A percentile compares a stretch with the other conserved stretches of the same genome.
Evolutionary conservation across 2,888 invertebrate genomes (phyloP).

Genomic region (Brachyopa scutellaris): DNA sequence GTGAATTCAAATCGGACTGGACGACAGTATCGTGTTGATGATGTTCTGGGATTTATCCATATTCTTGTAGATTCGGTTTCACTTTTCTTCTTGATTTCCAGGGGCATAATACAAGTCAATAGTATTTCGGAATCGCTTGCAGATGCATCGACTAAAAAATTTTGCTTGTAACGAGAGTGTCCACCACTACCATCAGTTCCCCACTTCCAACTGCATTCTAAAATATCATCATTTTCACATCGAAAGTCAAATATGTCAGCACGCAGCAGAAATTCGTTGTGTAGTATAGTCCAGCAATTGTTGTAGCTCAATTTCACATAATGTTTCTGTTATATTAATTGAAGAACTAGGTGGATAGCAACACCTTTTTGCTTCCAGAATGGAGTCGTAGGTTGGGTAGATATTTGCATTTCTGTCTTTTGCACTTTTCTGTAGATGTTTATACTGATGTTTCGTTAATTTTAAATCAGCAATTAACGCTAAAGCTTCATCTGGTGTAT

Average conservation of each 20-base stretch:
- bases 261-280: background rate
- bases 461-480: background rate
- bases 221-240: background rate
- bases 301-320: background rate
- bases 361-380: background rate
- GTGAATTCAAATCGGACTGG: conserved; percentile 4
- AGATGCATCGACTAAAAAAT: background rate
- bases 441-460: background rate
- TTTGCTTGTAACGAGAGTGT: background rate
- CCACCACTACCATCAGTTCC: background rate
- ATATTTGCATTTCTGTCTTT: conserved; percentile 7
- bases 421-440: conserved; percentile 2
- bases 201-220: background rate
- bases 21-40: background rate
- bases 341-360: background rate
- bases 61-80: no score
- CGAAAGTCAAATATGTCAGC: background rate
- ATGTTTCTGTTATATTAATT: background rate
- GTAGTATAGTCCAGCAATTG: background rate
- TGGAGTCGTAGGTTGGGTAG: conserved; percentile 7
- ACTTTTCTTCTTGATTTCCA: conserved; percentile 12
- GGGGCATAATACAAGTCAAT: background rate
- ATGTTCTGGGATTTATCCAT: no score
- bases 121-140: background rate
- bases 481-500: background rate